Evolutionary conservation across 2,888 invertebrate genomes (phyloP).

Genomic region (Stenodera caucasica): DNA sequence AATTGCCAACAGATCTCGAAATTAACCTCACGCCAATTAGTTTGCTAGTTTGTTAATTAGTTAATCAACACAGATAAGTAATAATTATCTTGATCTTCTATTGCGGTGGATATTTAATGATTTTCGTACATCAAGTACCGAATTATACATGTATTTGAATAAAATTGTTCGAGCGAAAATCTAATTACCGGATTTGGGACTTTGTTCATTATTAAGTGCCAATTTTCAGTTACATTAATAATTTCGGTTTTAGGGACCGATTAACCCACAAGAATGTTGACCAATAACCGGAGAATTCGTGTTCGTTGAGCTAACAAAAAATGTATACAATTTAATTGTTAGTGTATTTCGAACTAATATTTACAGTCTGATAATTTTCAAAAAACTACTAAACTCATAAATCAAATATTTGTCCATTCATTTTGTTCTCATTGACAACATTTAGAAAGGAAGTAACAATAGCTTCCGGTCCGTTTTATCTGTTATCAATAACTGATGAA

Average conservation of each 20-base stretch:
- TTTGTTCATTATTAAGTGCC: too few species aligned
- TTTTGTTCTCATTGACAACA: slow-evolving; percentile 41
- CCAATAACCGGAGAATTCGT: too few species aligned
- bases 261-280: too few species aligned
- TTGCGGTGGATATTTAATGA: not conserved
- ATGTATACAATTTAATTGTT: too few species aligned
- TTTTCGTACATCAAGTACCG: not conserved
- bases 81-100: not conserved
- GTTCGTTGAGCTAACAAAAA: too few species aligned
- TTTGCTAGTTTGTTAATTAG: not conserved
- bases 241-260: not conserved
- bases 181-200: not conserved
- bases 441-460: slow-evolving; percentile 42
- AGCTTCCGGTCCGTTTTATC: slow-evolving; percentile 41
- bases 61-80: not conserved
- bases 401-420: slow-evolving; percentile 43
- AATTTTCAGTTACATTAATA: too few species aligned
- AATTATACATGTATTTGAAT: not conserved
- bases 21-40: not conserved
- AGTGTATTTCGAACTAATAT: too few species aligned
- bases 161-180: not conserved
- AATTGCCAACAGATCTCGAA: not conserved
- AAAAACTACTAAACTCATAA: slow-evolving; percentile 40
- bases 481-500: slow-evolving; percentile 44
- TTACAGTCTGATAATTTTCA: too few species aligned